phyloP scores from a whole-genome alignment of 2,113 vertebrate genomes.

The Apeltes quadracus region DNA sequence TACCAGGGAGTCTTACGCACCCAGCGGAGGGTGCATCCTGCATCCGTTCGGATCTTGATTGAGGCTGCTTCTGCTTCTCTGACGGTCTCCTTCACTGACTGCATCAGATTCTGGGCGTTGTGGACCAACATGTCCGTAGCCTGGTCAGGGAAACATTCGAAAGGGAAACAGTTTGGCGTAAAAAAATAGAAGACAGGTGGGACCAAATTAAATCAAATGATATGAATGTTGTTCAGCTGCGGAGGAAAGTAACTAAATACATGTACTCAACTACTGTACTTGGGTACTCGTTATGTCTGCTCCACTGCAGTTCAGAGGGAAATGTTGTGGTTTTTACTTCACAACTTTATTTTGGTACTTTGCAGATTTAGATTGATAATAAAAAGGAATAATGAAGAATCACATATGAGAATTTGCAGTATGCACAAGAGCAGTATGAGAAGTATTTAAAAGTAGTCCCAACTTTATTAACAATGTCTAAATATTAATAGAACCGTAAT shows the following conservation, averaged over 20 bases:
- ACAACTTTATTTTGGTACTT: background rate
- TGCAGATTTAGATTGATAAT: background rate
- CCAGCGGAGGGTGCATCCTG: conserved; percentile 97
- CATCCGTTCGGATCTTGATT: conserved; percentile 98
- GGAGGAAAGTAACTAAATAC: background rate
- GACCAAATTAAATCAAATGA: background rate
- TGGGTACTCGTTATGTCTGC: background rate
- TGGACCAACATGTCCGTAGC: conserved; percentile 99
- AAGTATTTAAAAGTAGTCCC: background rate
- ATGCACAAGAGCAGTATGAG: background rate
- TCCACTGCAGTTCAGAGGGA: background rate
- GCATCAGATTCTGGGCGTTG: conserved; percentile 99
- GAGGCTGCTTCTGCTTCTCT: conserved; percentile 98
- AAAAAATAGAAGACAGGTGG: background rate
- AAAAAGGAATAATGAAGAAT: background rate
- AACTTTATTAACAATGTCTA: background rate
- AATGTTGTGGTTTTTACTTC: background rate
- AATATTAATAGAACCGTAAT: background rate
- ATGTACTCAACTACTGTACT: background rate
- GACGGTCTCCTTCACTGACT: conserved; percentile 98
- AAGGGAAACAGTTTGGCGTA: background rate
- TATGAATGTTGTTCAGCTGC: background rate
- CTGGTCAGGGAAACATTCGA: conserved; percentile 66
- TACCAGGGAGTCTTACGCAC: conserved; percentile 99
- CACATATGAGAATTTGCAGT: background rate